phyloP scores from a whole-genome alignment of 2,888 invertebrate species.

The Apamea epomidion region DNA sequence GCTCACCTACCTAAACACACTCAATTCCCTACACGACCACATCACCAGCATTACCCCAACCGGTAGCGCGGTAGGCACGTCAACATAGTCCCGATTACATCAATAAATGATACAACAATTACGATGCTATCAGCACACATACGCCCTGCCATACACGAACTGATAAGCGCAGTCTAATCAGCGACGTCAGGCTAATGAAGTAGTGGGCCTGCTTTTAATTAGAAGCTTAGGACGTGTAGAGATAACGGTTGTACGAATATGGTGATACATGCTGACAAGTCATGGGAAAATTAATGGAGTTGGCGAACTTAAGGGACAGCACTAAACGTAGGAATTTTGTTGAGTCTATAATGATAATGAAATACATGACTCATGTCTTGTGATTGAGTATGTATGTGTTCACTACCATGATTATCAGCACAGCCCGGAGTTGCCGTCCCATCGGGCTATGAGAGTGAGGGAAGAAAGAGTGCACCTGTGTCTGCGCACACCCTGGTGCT shows the following conservation, averaged over 20 bases:
- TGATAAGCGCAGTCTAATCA: conserved; percentile 62
- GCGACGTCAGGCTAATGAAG: conserved; percentile 62
- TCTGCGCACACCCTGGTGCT: no score
- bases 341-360: neutral
- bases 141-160: conserved; percentile 41
- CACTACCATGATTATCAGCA: neutral
- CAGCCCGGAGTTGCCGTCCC: neutral
- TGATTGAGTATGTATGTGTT: neutral
- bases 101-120: conserved; percentile 68
- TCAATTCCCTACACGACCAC: neutral
- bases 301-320: neutral
- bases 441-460: neutral
- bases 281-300: conserved; percentile 42
- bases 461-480: neutral
- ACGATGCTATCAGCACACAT: conserved; percentile 63
- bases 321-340: neutral
- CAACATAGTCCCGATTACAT: conserved; percentile 58
- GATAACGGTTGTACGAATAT: conserved; percentile 57
- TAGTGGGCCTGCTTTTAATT: conserved; percentile 59
- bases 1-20: neutral
- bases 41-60: conserved; percentile 11
- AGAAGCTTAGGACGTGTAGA: conserved; percentile 47
- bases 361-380: neutral
- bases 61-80: conserved; percentile 41
- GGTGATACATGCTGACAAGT: conserved; percentile 41